A percentile compares a stretch with the other conserved stretches of the same genome.
Evolutionary conservation across 1,140 invertebrate species (phyloP).

Genomic region (Listronotus oregonensis): DNA sequence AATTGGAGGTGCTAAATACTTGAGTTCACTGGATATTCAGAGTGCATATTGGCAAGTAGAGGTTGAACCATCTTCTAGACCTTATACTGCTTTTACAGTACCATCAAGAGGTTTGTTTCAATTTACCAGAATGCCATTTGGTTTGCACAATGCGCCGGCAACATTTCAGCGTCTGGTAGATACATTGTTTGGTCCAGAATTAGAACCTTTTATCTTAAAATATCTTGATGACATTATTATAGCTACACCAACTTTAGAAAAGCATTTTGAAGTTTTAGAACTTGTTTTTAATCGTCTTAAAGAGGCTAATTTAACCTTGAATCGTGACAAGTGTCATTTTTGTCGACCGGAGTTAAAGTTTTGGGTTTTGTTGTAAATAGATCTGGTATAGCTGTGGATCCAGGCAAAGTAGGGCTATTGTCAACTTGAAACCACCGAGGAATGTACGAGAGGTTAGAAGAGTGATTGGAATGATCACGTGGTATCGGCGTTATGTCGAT

Average conservation of each 20-base stretch:
- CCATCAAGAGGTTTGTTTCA: no score
- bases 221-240: constrained; percentile 55
- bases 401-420: constrained; percentile 39
- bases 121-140: not conserved
- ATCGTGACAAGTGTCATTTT: constrained; percentile 25
- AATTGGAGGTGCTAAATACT: not conserved
- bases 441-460: no score
- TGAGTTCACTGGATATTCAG: not conserved
- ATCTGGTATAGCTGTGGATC: constrained; percentile 1
- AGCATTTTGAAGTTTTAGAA: constrained; percentile 37
- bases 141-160: not conserved
- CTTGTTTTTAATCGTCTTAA: constrained; percentile 30
- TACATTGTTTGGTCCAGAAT: constrained; percentile 40
- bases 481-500: no score
- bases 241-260: constrained; percentile 40
- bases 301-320: constrained; percentile 28
- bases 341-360: not conserved
- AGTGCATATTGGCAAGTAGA: no score
- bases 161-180: constrained; percentile 44
- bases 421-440: constrained; percentile 32
- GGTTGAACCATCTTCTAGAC: no score
- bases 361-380: constrained; percentile 12
- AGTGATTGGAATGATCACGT: no score
- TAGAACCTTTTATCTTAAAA: constrained; percentile 37
- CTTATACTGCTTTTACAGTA: no score